Evolutionary conservation across 2,797 vertebrate species (phyloP).

Genomic region (Remorina albescens): DNA sequence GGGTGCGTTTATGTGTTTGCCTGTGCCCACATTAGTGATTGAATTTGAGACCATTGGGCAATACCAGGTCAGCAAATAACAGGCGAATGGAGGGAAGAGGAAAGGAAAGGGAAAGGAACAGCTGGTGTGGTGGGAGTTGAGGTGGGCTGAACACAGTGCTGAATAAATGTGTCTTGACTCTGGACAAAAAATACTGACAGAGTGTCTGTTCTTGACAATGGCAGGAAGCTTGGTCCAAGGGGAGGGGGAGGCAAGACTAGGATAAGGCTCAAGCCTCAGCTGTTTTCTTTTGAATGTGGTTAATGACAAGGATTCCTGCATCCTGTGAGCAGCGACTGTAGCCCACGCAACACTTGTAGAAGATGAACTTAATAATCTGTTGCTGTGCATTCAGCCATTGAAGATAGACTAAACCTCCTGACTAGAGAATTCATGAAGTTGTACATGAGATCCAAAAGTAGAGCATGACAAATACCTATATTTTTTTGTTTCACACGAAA

Average conservation of each 20-base stretch:
- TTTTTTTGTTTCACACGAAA: not conserved
- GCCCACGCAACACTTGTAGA: conserved; percentile 29
- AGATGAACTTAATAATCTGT: conserved; percentile 37
- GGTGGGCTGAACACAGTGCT: conserved; percentile 50
- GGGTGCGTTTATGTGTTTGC: conserved; percentile 27
- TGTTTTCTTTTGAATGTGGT: conserved; percentile 67
- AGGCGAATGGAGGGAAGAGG: conserved; percentile 35
- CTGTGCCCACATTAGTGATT: conserved; percentile 34
- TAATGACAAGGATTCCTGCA: conserved; percentile 57
- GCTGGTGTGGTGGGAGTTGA: conserved; percentile 70
- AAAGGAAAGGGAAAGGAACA: conserved; percentile 58
- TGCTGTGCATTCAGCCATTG: not conserved
- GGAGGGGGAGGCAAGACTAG: conserved; percentile 58
- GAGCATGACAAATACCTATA: not conserved
- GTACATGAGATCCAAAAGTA: not conserved
- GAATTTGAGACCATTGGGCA: conserved; percentile 38
- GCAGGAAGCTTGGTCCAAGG: conserved; percentile 64
- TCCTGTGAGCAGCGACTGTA: conserved; percentile 42
- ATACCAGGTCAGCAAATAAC: conserved; percentile 42
- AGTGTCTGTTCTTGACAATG: conserved; percentile 69
- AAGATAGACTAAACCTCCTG: conserved; percentile 1
- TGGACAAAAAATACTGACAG: conserved; percentile 61
- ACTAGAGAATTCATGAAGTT: conserved; percentile 5
- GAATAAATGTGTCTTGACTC: conserved; percentile 69
- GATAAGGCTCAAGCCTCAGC: conserved; percentile 66